Conservation (phyloP, 2,797 vertebrate species). For the Sarcoramphus papa region DNA sequence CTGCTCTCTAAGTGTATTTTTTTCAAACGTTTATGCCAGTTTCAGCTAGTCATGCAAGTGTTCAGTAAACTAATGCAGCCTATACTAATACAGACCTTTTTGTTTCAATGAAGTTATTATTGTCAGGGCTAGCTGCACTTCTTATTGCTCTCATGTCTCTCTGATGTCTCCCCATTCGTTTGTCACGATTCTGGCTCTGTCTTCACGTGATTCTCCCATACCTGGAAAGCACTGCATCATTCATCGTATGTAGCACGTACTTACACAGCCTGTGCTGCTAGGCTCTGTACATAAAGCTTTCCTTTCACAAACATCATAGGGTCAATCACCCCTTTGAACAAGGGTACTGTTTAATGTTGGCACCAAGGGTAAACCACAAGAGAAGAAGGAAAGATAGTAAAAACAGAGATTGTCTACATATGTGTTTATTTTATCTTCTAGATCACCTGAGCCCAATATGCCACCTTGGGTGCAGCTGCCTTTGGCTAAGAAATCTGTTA, state of each 20-base stretch:
- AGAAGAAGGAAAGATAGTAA: not conserved
- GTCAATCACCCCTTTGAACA: not conserved
- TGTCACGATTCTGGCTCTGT: not conserved
- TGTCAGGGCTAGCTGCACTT: not conserved
- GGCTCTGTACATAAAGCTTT: not conserved
- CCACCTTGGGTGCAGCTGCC: not conserved
- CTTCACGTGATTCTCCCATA: not conserved
- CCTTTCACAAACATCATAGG: not conserved
- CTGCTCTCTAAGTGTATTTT: not conserved
- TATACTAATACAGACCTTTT: not conserved
- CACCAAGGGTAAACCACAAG: not conserved
- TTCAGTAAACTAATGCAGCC: not conserved
- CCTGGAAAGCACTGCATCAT: not conserved
- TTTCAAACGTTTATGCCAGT: not conserved
- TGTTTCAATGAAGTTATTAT: not conserved
- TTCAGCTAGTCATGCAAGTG: not conserved
- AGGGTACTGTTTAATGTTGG: not conserved
- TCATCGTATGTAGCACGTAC: accelerated
- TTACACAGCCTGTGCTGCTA: not conserved
- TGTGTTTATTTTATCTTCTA: not conserved
- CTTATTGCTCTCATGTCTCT: not conserved
- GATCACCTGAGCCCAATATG: not conserved
- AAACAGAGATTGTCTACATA: not conserved
- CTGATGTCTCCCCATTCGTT: not conserved
- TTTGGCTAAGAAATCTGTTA: not conserved